phyloP scores from a whole-genome alignment of 2,888 invertebrate species.

The Epirrita christyi region DNA sequence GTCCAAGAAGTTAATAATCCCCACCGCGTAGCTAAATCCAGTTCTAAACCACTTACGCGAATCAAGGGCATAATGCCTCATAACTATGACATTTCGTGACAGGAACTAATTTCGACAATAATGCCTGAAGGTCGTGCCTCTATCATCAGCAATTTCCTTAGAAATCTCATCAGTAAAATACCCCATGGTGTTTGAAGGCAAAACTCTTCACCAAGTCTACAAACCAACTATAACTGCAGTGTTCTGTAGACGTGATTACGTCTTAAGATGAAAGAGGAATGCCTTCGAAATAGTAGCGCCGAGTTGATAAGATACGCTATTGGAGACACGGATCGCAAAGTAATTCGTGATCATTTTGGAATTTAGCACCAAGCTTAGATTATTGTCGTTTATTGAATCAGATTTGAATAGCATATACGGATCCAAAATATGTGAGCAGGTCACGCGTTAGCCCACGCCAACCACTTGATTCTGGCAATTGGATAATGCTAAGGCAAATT shows the following conservation, averaged over 20 bases:
- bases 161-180: neutral
- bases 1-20: slow-evolving; percentile 2
- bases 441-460: slow-evolving; percentile 82
- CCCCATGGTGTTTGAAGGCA: too few relatives aligned
- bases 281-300: too few relatives aligned
- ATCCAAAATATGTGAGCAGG: slow-evolving; percentile 64
- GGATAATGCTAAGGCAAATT: slow-evolving; percentile 78
- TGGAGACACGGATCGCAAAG: neutral
- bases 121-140: slow-evolving; percentile 11
- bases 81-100: slow-evolving; percentile 24
- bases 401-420: slow-evolving; percentile 31
- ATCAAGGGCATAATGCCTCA: slow-evolving; percentile 18
- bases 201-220: too few relatives aligned
- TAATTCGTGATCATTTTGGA: neutral
- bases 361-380: neutral
- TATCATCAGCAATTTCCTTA: slow-evolving; percentile 1
- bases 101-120: slow-evolving; percentile 25
- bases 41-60: slow-evolving; percentile 7
- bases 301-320: too few relatives aligned
- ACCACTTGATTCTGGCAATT: slow-evolving; percentile 79
- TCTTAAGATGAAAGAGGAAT: too few relatives aligned
- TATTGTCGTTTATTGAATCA: slow-evolving; percentile 6
- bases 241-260: too few relatives aligned
- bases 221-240: too few relatives aligned
- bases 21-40: slow-evolving; percentile 12